Conservation (phyloP, 30 jellyfish, hydroid and myxozoan genomes). For the Nemopilema nomurai region DNA sequence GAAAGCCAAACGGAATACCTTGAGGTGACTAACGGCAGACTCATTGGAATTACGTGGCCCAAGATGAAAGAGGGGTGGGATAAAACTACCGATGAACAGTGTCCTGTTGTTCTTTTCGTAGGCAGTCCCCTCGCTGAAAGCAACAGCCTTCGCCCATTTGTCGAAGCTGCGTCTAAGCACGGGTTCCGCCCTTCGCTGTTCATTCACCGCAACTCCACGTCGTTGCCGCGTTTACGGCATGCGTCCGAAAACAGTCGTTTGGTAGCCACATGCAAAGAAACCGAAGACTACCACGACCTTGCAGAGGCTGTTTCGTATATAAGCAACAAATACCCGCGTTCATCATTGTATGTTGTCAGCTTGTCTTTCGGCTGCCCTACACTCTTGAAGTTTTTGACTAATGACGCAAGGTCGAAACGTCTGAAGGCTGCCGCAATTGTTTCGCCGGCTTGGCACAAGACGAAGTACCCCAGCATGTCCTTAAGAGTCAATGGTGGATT, state of each 20-base stretch:
- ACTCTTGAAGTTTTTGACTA: slow-evolving; percentile 27
- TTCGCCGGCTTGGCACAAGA: slow-evolving; percentile 61
- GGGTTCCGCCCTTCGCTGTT: slow-evolving; percentile 59
- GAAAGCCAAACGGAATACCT: slow-evolving; percentile 41
- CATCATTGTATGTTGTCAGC: slow-evolving; percentile 33
- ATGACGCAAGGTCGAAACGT: slow-evolving; percentile 22
- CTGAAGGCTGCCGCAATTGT: slow-evolving; percentile 51
- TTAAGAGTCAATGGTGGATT: not conserved
- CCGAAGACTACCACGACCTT: slow-evolving; percentile 26
- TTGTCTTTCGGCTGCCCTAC: slow-evolving; percentile 59
- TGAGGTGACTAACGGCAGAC: slow-evolving; percentile 38
- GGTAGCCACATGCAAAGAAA: not conserved
- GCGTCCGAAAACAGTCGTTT: slow-evolving; percentile 15
- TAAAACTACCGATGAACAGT: not conserved
- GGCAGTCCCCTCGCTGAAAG: slow-evolving; percentile 13
- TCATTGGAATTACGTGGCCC: slow-evolving; percentile 67
- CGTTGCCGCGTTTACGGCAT: slow-evolving; percentile 32
- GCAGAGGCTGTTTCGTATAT: slow-evolving; percentile 41
- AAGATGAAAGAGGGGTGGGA: not conserved
- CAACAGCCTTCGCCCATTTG: slow-evolving; percentile 43
- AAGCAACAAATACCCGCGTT: slow-evolving; percentile 26
- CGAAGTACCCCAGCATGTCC: not conserved
- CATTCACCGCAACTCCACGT: slow-evolving; percentile 16
- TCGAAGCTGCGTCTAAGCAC: slow-evolving; percentile 27
- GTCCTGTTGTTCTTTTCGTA: slow-evolving; percentile 53